These are phyloP conservation scores for Urocitellus parryii DNA, from an alignment of 2,113 vertebrate genomes.

Conservation along the genomic window DNA sequence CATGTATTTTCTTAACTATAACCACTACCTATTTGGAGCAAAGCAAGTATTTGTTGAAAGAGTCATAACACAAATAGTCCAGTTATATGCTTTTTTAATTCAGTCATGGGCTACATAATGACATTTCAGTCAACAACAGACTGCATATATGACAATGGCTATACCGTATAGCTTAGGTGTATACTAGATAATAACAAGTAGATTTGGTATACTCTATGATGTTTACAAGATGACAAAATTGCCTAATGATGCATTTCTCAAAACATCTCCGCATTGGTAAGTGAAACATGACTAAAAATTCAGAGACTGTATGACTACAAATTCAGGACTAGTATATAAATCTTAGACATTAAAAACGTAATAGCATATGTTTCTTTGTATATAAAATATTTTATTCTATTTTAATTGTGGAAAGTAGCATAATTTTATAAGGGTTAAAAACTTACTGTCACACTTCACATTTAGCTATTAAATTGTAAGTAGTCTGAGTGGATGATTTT, in stretches of 20 bases:
- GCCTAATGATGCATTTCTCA: not conserved
- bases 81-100: not conserved
- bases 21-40: not conserved
- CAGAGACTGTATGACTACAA: too few relatives aligned
- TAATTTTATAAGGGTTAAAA: not conserved
- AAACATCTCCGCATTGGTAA: rapidly evolving
- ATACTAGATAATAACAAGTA: not conserved
- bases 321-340: not conserved
- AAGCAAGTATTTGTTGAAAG: not conserved
- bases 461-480: not conserved
- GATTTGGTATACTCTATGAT: too few relatives aligned
- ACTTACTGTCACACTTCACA: not conserved
- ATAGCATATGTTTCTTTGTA: not conserved
- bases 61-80: not conserved
- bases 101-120: not conserved
- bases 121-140: not conserved
- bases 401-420: not conserved
- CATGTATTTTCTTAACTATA: not conserved
- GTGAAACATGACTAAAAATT: not conserved
- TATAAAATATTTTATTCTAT: not conserved
- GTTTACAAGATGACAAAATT: too few relatives aligned
- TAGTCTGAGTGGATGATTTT: not conserved
- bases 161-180: not conserved
- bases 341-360: not conserved
- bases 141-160: not conserved